A percentile compares a stretch with the other conserved stretches of the same genome.
phyloP scores from a whole-genome alignment of 1,140 invertebrate species.

The Lepidurus apus region DNA sequence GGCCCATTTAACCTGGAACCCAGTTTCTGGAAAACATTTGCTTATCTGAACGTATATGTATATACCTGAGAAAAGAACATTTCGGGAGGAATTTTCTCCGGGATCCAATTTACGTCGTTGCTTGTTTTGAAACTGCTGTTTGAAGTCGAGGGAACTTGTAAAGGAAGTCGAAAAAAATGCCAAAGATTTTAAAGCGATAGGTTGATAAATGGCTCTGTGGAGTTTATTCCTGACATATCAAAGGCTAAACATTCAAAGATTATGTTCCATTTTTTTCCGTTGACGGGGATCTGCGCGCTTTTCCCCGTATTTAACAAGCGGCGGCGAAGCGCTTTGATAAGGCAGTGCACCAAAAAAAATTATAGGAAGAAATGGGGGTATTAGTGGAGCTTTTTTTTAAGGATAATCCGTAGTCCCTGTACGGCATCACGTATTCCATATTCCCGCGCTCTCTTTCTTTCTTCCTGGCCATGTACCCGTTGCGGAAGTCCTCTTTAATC shows the following conservation, averaged over 20 bases:
- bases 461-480: no score
- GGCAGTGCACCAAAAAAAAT: not conserved
- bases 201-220: not conserved
- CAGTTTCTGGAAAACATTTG: not conserved
- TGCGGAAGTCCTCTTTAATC: not conserved
- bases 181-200: not conserved
- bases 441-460: not conserved
- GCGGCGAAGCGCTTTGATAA: not conserved
- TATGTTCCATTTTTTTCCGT: no score
- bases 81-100: not conserved
- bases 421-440: not conserved
- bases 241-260: no score
- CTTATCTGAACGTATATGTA: no score
- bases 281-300: no score
- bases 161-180: no score
- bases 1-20: not conserved
- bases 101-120: not conserved
- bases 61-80: not conserved
- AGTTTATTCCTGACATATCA: conserved; percentile 10
- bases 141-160: no score
- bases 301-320: not conserved
- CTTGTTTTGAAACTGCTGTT: not conserved
- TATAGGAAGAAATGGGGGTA: not conserved
- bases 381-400: not conserved
- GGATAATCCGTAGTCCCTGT: not conserved